Percentiles rank a stretch among this genome's conserved stretches.
phyloP scores from a whole-genome alignment of 1,140 invertebrate genomes.

The Meloidogyne floridensis region DNA sequence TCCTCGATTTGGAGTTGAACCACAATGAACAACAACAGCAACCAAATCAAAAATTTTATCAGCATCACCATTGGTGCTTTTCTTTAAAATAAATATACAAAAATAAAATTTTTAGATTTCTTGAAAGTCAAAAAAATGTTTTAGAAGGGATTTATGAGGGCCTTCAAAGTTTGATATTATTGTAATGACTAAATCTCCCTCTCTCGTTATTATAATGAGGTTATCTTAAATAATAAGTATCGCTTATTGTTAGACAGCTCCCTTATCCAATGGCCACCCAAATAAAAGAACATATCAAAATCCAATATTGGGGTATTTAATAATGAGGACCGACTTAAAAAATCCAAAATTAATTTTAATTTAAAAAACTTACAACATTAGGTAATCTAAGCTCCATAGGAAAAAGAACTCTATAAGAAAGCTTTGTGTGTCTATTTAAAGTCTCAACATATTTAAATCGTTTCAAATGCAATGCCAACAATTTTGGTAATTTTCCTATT shows the following conservation, averaged over 20 bases:
- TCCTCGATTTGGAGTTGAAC: conserved; percentile 94
- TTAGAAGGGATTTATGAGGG: too few species aligned
- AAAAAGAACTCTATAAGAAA: conserved; percentile 97
- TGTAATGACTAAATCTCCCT: too few species aligned
- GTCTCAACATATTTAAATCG: conserved; percentile 99
- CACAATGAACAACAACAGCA: conserved; percentile 98
- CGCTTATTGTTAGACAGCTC: too few species aligned
- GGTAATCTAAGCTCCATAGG: conserved; percentile 94
- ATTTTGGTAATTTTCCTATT: conserved; percentile 95
- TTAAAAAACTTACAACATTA: conserved; percentile 79
- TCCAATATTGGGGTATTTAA: too few species aligned
- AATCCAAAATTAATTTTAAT: too few species aligned
- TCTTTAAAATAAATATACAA: conserved; percentile 21
- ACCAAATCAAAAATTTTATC: conserved; percentile 96
- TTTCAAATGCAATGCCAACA: conserved; percentile 94
- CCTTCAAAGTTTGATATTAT: too few species aligned
- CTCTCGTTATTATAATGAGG: too few species aligned
- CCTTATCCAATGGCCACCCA: too few species aligned
- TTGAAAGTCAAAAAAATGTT: too few species aligned
- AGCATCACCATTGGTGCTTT: conserved; percentile 71
- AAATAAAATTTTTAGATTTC: not conserved
- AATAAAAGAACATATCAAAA: too few species aligned
- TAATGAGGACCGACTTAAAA: too few species aligned
- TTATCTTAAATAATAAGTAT: too few species aligned
- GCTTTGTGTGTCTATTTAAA: conserved; percentile 95